Base-by-base conservation (phyloP, 2,888 invertebrate genomes). In the Eupithecia vulgata region DNA sequence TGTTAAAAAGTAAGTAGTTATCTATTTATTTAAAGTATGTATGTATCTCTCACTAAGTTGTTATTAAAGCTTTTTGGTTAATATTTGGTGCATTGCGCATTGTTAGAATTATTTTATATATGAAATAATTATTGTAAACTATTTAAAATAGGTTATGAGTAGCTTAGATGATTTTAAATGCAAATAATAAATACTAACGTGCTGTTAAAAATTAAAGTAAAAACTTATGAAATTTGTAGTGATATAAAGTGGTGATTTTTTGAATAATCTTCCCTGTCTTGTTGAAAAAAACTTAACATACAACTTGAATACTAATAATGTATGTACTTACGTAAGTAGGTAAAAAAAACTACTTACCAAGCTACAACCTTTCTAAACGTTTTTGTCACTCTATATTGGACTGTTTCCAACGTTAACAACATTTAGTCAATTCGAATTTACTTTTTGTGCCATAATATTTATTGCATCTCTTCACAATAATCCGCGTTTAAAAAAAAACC, bases 381-480 rank as follows among this genome's bases (percentile, higher is more conserved):
- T 42, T 42, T 15, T 21, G 30, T 30, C 40, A 21, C 37, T 65
- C n/a, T 13, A 4, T 64, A 12, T 37, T 25, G 40, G 40, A 40
- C 21, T 65, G 35, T 65, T 65, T 12, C 12, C 52, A n/a, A 52
- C 21, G 17, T 45, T 62, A 35, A 34, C 64, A 64, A 64, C n/a
- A 25, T 65, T 62, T 64, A 52, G 52, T 68, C 67, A 75, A 68
- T 65, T 72, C 72, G 77, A 77, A 76, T 78, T 78, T 78, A 78
- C 66, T 70, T 72, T 72, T 70, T 77, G 79, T 79, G 79, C 79
- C 79, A 79, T 79, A 79, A 75, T 69, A 67, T 71, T 72, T 68
- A 67, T 73, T 75, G 66, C 21, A 35, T 76, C 74, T 74, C 71
- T 72, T 77, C 76, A 67, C 73, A 70, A 37, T 66, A 21, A 68